phyloP scores from a whole-genome alignment of 2,113 vertebrate genomes.

The Brienomyrus longianalis region DNA sequence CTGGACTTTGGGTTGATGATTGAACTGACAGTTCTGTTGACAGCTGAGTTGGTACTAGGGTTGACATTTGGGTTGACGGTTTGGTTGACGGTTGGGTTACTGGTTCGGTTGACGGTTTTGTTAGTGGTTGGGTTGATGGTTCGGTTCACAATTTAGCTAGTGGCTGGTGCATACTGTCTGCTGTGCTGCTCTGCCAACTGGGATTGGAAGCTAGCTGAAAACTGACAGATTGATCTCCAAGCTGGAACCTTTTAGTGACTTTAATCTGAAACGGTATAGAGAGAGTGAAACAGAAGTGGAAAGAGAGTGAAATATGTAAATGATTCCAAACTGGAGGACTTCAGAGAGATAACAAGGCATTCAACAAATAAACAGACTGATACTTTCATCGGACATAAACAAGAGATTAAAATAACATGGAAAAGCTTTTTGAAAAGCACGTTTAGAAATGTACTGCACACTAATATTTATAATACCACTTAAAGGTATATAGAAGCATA shows the following conservation, averaged over 20 bases:
- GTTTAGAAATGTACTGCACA: not conserved
- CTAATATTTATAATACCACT: not conserved
- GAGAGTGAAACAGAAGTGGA: not conserved
- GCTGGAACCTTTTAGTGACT: slow-evolving; percentile 41
- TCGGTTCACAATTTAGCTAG: not conserved
- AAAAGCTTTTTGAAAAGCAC: not conserved
- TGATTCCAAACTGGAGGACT: not conserved
- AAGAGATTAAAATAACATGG: not conserved
- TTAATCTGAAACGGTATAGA: not conserved
- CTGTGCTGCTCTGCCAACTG: not conserved
- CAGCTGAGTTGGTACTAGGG: not conserved
- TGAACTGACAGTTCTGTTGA: not conserved
- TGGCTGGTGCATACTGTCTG: not conserved
- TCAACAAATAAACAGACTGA: not conserved
- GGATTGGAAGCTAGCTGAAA: slow-evolving; percentile 36
- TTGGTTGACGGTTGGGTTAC: not conserved
- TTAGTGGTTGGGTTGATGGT: not conserved
- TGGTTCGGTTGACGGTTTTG: not conserved
- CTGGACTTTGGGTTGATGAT: not conserved
- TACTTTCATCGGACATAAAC: not conserved
- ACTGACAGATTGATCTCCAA: slow-evolving; percentile 45
- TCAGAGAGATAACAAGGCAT: not conserved
- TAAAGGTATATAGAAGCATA: not conserved
- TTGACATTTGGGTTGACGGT: not conserved
- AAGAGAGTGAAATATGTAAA: not conserved